Percentiles rank a stretch among this genome's conserved stretches.
Conservation (phyloP, 2,797 vertebrate genomes). For the Orestias chungarensis region DNA sequence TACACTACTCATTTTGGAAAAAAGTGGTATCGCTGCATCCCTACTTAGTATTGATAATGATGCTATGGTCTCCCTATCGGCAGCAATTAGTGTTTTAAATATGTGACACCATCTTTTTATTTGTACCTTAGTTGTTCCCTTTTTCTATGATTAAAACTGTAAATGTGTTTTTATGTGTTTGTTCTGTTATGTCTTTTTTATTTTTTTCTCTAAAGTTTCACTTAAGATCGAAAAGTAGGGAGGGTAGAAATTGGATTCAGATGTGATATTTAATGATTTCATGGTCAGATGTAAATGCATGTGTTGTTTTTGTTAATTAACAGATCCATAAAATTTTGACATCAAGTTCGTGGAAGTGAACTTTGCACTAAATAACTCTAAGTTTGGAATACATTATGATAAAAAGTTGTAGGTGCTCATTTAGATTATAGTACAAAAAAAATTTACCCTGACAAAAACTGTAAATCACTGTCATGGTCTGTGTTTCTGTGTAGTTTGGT, state of each 20-base stretch:
- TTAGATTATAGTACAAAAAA: not conserved
- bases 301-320: not conserved
- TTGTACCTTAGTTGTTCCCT: not conserved
- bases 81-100: conserved; percentile 4
- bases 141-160: not conserved
- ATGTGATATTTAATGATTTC: not conserved
- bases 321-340: not conserved
- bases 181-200: not conserved
- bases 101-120: not conserved
- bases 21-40: too few relatives aligned
- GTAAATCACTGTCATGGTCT: too few relatives aligned
- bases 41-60: too few relatives aligned
- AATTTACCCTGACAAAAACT: too few relatives aligned
- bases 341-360: not conserved
- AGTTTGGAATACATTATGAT: not conserved
- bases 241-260: not conserved
- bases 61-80: not conserved
- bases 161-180: not conserved
- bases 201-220: not conserved
- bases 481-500: too few relatives aligned
- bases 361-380: not conserved
- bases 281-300: not conserved
- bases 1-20: too few relatives aligned
- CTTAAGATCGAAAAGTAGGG: not conserved
- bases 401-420: not conserved